Base-by-base conservation (phyloP, 2,888 invertebrate genomes). In the Elgonia sp. region DNA sequence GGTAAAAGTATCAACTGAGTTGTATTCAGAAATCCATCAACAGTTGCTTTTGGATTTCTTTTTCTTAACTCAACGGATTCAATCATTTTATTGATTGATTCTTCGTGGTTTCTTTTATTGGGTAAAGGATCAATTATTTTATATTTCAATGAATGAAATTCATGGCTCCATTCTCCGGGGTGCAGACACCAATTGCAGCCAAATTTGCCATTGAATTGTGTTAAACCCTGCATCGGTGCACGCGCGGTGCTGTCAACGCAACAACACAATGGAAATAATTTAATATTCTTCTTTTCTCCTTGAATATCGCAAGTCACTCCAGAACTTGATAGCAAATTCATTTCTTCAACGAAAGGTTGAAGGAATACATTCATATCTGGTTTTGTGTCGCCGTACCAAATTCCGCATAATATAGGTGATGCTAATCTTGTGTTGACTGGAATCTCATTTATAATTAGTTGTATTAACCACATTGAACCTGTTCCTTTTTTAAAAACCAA, bases 381-480 rank as follows among this genome's bases (percentile, higher is more conserved):
- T 53, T 63, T 76, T 29, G 29, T 29, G 29, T 29, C 5, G 5
- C 29, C 29, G 29, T 29, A 29, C 29, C 29, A 29, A 29, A 90
- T 72, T 53, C 85, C 86, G 16, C 57, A 72, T 12, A 87, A 40
- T 37, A 90, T 77, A 39, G 84, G 80, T 29, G 62, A 67, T 53
- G 0, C 9, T 6, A 60, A 21, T 60, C 79, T 65, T 73, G 69
- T 57, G 29, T 29, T 29, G 29, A 29, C 29, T 29, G 29, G 29
- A 29, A 29, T 1, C 5, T 29, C 29, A 29, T 89, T 91, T 6
- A 90, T 62, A 20, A 72, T 82, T 37, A 89, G 57, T 63, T 86
- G 86, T 18, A 89, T 87, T 46, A 86, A 79, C 88, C 88, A 89
- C 29, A 88, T 70, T n/a, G 72, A 73, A 80, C 50, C 62, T 5